Base-by-base conservation (phyloP, 2,113 vertebrate genomes). In the Platanista minor region DNA sequence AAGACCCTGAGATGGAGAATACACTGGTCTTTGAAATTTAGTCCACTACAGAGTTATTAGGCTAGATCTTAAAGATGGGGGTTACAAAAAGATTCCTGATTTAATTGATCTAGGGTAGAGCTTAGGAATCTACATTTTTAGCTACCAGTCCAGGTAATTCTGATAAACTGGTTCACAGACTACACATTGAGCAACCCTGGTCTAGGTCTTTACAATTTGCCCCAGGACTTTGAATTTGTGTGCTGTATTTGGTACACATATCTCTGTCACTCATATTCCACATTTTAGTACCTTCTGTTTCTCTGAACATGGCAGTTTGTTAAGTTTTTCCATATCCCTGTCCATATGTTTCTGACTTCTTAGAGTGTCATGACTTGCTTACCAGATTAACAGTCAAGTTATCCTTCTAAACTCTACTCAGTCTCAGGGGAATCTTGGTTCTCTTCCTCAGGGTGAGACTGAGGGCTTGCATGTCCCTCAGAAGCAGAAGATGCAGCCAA, bases 401-500 rank as follows among this genome's bases (percentile, higher is more conserved):
- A 20, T n/a, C 66, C 20, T 93, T 91, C 67, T 90, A 62, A 91
- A 11, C 21, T 88, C 46, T 57, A 1, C 20, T 84, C 7, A 46
- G 25, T 1, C 11, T 59, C 29, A 20, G 33, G 1, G n/a, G 18
- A 81, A 15, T 13, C 11, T 33, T 87, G 10, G 1, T 46, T 52
- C 6, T 69, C 3, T 1, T 57, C 3, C 61, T 14, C 17, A 25
- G 17, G 9, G 20, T 41, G 15, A 62, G 23, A 25, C 31, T 2
- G 8, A 21, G n/a, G 36, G 1, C 14, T 0, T 86, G 3, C 15
- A 2, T 7, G 5, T 1, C 10, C 49, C 17, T 85, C 8, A 4
- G 25, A 61, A 3, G 11, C 8, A 2, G 10, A 86, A 15, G 21
- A 27, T 31, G n/a, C 21, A 39, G 33, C 5, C 27, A 20, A 11